A percentile compares a stretch with the other conserved stretches of the same genome.
phyloP scores from a whole-genome alignment of 2,888 invertebrate genomes.

The Zhuqinia jingwanae region DNA sequence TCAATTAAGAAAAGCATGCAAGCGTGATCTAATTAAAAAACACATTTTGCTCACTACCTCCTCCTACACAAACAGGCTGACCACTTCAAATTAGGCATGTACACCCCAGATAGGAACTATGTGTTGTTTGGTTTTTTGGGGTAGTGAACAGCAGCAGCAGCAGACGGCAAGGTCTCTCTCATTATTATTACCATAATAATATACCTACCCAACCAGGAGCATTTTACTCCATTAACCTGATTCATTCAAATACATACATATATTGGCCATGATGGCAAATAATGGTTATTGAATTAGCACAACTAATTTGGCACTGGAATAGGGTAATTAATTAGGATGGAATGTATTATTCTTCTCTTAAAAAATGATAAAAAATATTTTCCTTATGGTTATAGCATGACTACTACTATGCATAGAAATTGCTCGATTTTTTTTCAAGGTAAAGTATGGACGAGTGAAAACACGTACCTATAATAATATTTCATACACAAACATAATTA shows the following conservation, averaged over 20 bases:
- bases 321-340: constrained; percentile 12
- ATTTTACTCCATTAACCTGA: constrained; percentile 27
- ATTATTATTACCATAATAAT: neutral
- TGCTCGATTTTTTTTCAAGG: too few species aligned
- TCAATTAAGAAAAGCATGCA: constrained; percentile 26
- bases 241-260: neutral
- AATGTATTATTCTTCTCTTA: too few species aligned
- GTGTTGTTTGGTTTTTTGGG: neutral
- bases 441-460: too few species aligned
- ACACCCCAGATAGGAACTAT: neutral
- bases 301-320: constrained; percentile 24
- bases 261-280: neutral
- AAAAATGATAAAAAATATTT: too few species aligned
- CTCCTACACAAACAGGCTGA: neutral
- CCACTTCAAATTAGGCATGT: constrained; percentile 28
- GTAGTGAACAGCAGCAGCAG: neutral
- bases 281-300: constrained; percentile 37
- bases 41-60: too few species aligned
- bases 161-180: neutral
- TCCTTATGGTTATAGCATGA: too few species aligned
- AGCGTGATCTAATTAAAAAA: constrained; percentile 12
- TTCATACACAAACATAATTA: too few species aligned
- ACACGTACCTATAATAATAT: too few species aligned
- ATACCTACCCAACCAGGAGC: neutral
- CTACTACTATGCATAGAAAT: too few species aligned